A percentile compares a stretch with the other conserved stretches of the same genome.
Evolutionary conservation across 2,113 vertebrate species (phyloP).

Genomic region (Eulemur rufifrons): DNA sequence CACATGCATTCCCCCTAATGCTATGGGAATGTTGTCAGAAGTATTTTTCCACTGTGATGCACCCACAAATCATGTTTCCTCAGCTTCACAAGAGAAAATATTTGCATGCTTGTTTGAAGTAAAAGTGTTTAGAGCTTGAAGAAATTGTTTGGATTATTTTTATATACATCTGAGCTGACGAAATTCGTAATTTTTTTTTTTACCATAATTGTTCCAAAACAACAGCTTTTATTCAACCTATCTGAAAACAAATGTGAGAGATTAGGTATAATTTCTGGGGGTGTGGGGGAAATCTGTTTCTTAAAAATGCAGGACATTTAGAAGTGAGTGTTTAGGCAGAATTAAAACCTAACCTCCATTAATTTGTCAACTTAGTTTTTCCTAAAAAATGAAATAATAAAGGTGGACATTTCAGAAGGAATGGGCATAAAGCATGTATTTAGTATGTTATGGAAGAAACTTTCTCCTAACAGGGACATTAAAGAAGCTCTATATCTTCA

Average conservation of each 20-base stretch:
- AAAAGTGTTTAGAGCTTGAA: constrained; percentile 64
- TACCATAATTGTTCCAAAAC: constrained; percentile 58
- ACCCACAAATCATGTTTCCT: constrained; percentile 76
- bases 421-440: background rate
- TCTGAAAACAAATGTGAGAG: constrained; percentile 35
- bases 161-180: constrained; percentile 53
- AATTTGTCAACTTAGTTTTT: constrained; percentile 14
- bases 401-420: background rate
- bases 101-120: constrained; percentile 68
- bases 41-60: constrained; percentile 71
- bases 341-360: background rate
- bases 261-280: background rate
- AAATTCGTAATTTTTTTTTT: constrained; percentile 40
- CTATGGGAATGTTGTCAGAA: constrained; percentile 75
- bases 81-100: constrained; percentile 67
- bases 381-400: background rate
- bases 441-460: background rate
- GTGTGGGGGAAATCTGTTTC: background rate
- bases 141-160: constrained; percentile 62
- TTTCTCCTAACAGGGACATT: background rate
- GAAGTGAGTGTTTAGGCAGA: background rate
- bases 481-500: background rate
- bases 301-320: background rate
- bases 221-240: constrained; percentile 51
- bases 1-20: constrained; percentile 62